Evolutionary conservation across 2,797 vertebrate genomes (phyloP).

Genomic region (Prunella strophiata): DNA sequence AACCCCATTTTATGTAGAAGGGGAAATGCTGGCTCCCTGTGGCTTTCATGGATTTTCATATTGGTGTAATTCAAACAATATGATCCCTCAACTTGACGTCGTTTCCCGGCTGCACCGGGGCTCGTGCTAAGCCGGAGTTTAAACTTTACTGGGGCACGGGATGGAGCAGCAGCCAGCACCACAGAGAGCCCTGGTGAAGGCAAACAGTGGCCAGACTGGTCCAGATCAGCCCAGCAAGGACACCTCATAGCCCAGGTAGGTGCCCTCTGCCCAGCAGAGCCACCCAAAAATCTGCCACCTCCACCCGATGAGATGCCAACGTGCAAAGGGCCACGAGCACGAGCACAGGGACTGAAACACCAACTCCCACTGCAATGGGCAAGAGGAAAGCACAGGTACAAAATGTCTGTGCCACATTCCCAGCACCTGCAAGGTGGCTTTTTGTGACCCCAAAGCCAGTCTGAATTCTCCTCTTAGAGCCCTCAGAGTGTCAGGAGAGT

Average conservation of each 20-base stretch:
- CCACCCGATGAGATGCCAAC: rapidly evolving
- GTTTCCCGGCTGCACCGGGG: constrained; percentile 60
- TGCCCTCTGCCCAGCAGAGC: neutral
- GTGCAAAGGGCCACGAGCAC: neutral
- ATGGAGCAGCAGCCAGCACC: constrained; percentile 31
- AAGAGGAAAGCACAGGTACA: neutral
- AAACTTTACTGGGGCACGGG: constrained; percentile 43
- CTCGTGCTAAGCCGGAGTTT: constrained; percentile 44
- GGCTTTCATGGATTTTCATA: constrained; percentile 76
- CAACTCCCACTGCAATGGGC: neutral
- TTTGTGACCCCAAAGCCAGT: neutral
- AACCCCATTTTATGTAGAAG: constrained; percentile 75
- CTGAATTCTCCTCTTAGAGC: neutral
- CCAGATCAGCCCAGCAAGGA: neutral
- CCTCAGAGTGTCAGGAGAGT: neutral
- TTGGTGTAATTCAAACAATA: constrained; percentile 77
- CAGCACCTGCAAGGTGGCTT: neutral
- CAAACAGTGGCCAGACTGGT: neutral
- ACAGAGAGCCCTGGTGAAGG: neutral
- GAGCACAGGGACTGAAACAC: neutral
- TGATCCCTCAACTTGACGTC: constrained; percentile 58
- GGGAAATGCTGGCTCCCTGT: constrained; percentile 71
- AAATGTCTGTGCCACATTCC: neutral
- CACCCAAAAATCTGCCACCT: neutral
- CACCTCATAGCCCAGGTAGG: neutral